Evolutionary conservation across 2,888 invertebrate species (phyloP).

Genomic region (Drosophila rubida): DNA sequence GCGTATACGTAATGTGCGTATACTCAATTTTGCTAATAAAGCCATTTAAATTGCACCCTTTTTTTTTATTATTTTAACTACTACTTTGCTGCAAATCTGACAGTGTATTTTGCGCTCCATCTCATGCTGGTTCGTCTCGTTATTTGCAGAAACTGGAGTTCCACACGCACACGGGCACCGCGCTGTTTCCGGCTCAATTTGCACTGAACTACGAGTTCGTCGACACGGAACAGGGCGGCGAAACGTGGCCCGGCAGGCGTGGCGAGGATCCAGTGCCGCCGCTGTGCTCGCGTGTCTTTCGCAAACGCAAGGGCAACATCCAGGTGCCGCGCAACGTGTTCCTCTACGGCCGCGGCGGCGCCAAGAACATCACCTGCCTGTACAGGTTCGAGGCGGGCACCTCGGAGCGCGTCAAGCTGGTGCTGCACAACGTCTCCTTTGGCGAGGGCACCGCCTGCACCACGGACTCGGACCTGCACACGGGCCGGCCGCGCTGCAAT

Average conservation of each 20-base stretch:
- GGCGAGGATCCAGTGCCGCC: constrained; percentile 85
- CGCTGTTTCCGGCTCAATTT: constrained; percentile 91
- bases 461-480: constrained; percentile 90
- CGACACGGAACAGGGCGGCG: constrained; percentile 91
- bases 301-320: constrained; percentile 88
- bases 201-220: constrained; percentile 92
- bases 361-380: constrained; percentile 90
- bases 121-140: constrained; percentile 11
- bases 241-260: constrained; percentile 86
- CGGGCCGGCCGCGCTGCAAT: constrained; percentile 88
- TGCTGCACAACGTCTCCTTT: constrained; percentile 90
- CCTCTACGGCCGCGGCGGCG: constrained; percentile 93
- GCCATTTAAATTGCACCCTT: no score
- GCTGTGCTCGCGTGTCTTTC: constrained; percentile 88
- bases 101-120: constrained; percentile 4
- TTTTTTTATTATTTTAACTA: no score
- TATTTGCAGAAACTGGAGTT: constrained; percentile 86
- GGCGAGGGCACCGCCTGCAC: constrained; percentile 89
- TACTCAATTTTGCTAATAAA: background rate
- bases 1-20: background rate
- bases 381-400: constrained; percentile 90
- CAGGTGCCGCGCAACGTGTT: constrained; percentile 91
- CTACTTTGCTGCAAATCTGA: no score
- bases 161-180: constrained; percentile 90
- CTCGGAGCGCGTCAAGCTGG: constrained; percentile 88